Evolutionary conservation across 1,140 invertebrate species (phyloP).

Genomic region (Spodoptera frugiperda): DNA sequence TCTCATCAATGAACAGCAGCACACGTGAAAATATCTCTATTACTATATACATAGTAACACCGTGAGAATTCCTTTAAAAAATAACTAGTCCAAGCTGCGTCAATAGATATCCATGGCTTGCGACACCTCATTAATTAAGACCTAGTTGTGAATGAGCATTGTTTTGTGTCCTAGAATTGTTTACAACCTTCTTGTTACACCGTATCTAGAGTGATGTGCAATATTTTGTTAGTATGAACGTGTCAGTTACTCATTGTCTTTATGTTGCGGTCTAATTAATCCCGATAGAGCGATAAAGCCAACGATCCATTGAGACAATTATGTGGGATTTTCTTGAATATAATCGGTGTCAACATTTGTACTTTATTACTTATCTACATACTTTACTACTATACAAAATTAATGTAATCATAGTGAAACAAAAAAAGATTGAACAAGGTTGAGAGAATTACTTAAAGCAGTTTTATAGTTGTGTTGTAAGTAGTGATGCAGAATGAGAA

Average conservation of each 20-base stretch:
- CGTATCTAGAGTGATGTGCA: slow-evolving; percentile 49
- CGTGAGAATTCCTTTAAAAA: slow-evolving; percentile 35
- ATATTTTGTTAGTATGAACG: slow-evolving; percentile 54
- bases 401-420: no score
- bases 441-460: no score
- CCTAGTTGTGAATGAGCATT: slow-evolving; percentile 62
- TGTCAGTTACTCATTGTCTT: slow-evolving; percentile 54
- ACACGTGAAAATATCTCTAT: slow-evolving; percentile 27
- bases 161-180: slow-evolving; percentile 56
- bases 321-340: slow-evolving; percentile 16
- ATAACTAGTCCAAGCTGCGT: slow-evolving; percentile 17
- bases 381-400: neutral
- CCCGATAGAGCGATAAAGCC: slow-evolving; percentile 52
- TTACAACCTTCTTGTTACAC: slow-evolving; percentile 53
- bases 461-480: no score
- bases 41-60: slow-evolving; percentile 5
- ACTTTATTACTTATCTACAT: neutral
- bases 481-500: no score
- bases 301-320: slow-evolving; percentile 38
- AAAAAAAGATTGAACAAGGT: no score
- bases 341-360: slow-evolving; percentile 13
- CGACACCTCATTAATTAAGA: slow-evolving; percentile 61
- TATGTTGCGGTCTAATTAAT: slow-evolving; percentile 60
- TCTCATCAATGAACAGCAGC: slow-evolving; percentile 38
- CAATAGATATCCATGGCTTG: slow-evolving; percentile 46